Evolutionary conservation across 2,797 vertebrate genomes (phyloP).

Genomic region (Gymnoscopelus braueri): DNA sequence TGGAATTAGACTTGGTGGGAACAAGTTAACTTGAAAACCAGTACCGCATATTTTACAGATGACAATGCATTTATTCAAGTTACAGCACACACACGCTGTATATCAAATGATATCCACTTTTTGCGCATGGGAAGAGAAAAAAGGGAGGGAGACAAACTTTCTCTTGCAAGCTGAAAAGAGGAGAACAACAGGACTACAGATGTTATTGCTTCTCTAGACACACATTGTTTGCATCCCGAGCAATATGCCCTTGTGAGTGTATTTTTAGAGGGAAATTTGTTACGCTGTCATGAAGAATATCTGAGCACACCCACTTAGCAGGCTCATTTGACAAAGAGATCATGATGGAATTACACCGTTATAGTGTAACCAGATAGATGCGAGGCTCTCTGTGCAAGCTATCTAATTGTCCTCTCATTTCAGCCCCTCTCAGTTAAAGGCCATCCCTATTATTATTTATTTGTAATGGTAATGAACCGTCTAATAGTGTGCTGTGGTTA

Average conservation of each 20-base stretch:
- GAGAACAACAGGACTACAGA: slow-evolving; percentile 35
- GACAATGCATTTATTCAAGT: slow-evolving; percentile 21
- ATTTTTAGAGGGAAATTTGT: slow-evolving; percentile 65
- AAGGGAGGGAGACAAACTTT: slow-evolving; percentile 17
- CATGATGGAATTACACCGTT: slow-evolving; percentile 59
- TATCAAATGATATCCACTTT: slow-evolving; percentile 1
- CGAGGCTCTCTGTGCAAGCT: slow-evolving; percentile 26
- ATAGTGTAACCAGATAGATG: slow-evolving; percentile 47
- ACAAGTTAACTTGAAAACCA: neutral
- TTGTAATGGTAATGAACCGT: slow-evolving; percentile 28
- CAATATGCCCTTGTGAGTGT: slow-evolving; percentile 46
- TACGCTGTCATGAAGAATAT: slow-evolving; percentile 52
- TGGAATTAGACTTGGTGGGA: slow-evolving; percentile 4
- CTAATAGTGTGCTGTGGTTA: slow-evolving; percentile 29
- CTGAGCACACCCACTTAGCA: slow-evolving; percentile 47
- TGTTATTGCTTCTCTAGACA: slow-evolving; percentile 57
- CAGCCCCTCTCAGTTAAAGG: slow-evolving; percentile 46
- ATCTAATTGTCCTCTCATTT: slow-evolving; percentile 53
- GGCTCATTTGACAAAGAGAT: slow-evolving; percentile 69
- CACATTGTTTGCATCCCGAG: slow-evolving; percentile 33
- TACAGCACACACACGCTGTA: neutral
- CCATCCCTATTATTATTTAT: slow-evolving; percentile 58
- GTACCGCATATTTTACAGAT: neutral
- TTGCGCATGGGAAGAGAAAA: neutral
- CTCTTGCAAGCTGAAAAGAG: slow-evolving; percentile 27